Base-by-base conservation (phyloP, 2,113 vertebrate genomes). In the Urocitellus parryii region DNA sequence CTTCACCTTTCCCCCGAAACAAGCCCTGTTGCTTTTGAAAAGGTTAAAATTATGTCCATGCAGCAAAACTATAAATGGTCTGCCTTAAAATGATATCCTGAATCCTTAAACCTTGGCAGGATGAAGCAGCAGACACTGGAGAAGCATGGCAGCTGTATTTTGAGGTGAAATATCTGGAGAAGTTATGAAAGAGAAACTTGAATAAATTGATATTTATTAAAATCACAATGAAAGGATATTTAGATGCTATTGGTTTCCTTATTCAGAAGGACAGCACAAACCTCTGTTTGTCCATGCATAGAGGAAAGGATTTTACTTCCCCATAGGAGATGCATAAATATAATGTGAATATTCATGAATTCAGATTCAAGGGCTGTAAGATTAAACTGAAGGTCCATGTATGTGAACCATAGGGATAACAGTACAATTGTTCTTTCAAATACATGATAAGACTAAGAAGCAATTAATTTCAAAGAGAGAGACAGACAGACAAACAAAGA, bases 31-130 rank as follows among this genome's bases (percentile, higher is more conserved):
- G 65, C 79, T 96, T 96, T 95, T 4, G 32, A 90, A 95, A 97
- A 96, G 79, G 93, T 96, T 97, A 95, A 88, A 94, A 91, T 96
- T 93, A 91, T 88, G 91, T 90, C 91, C 89, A 94, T 61, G 76
- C 58, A 97, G 95, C 97, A 96, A 94, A 96, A 94, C 70, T 77
- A 80, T 90, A 96, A 97, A 95, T 79, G 87, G 90, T 73, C 48
- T 91, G 45, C 94, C 65, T 95, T 83, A 51, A 91, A 92, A 94
- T 89, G 42, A 79, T 73, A 70, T 51, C 74, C 65, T 67, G 74
- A 81, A 76, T 73, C 87, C 65, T 89, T 67, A 68, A 58, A 58
- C 22, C 72, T 91, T 16, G 22, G 63, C 82, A 70, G 67, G n/a
- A 85, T 14, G 25, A 95, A 90, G 88, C 34, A 70, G 20, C 76